A percentile compares a stretch with the other conserved stretches of the same genome.
Evolutionary conservation across 2,113 vertebrate genomes (phyloP).

Genomic region (Muscicapa adusta): DNA sequence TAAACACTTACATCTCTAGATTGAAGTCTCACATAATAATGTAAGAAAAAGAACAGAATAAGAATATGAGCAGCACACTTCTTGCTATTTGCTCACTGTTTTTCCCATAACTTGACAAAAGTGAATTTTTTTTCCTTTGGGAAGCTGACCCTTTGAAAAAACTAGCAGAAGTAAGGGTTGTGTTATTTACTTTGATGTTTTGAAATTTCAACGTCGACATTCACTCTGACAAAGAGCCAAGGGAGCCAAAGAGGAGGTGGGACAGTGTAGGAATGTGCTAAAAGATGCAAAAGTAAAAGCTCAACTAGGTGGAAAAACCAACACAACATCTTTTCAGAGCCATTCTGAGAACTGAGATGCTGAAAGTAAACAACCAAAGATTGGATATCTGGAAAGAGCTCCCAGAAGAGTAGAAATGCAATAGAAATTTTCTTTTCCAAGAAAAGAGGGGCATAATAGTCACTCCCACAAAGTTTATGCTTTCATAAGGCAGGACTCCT

Average conservation of each 20-base stretch:
- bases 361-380: not conserved
- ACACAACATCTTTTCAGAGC: not conserved
- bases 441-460: not conserved
- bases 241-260: not conserved
- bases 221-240: not conserved
- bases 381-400: not conserved
- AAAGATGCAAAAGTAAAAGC: not conserved
- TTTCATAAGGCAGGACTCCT: not conserved
- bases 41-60: not conserved
- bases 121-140: not conserved
- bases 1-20: not conserved
- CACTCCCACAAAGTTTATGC: not conserved
- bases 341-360: not conserved
- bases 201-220: not conserved
- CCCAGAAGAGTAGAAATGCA: not conserved
- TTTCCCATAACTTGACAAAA: not conserved
- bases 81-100: not conserved
- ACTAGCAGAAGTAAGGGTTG: not conserved
- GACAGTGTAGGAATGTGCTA: not conserved
- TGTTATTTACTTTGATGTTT: conserved; percentile 7
- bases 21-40: not conserved
- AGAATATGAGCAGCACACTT: not conserved
- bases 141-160: not conserved
- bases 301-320: not conserved
- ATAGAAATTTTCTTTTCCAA: not conserved